These are phyloP conservation scores for Melanophora roralis DNA, from an alignment of 2,888 invertebrate species.

Conservation along the genomic window DNA sequence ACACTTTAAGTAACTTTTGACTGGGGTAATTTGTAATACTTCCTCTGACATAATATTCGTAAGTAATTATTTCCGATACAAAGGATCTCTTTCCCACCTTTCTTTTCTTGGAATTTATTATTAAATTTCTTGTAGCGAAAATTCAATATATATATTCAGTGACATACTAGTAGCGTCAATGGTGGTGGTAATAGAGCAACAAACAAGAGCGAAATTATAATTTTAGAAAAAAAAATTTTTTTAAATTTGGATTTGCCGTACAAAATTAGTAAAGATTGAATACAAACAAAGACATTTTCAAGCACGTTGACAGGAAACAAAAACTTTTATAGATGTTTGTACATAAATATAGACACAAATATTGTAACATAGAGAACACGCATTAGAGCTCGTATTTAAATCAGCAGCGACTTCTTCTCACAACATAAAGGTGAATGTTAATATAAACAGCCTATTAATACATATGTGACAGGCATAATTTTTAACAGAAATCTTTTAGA, in stretches of 20 bases:
- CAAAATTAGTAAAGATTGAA: background rate
- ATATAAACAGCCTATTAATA: background rate
- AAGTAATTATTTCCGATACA: slow-evolving; percentile 60
- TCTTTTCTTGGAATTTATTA: background rate
- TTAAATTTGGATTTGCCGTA: background rate
- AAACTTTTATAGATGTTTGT: slow-evolving; percentile 16
- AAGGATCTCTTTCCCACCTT: background rate
- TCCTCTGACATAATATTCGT: slow-evolving; percentile 55
- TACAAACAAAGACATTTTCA: background rate
- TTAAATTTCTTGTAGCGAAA: background rate
- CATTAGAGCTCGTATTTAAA: no score
- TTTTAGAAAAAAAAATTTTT: background rate
- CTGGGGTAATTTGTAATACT: slow-evolving; percentile 55
- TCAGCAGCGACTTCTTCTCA: no score
- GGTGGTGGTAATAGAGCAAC: background rate
- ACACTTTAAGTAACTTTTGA: slow-evolving; percentile 46
- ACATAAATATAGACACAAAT: background rate
- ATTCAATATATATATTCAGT: background rate
- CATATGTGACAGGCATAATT: slow-evolving; percentile 4
- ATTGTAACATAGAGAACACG: no score
- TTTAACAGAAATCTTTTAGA: background rate
- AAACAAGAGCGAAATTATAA: background rate
- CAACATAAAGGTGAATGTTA: no score
- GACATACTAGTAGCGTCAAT: background rate
- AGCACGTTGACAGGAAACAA: background rate